Evolutionary conservation across 2,113 vertebrate species (phyloP).

Genomic region (Narcine bancroftii): DNA sequence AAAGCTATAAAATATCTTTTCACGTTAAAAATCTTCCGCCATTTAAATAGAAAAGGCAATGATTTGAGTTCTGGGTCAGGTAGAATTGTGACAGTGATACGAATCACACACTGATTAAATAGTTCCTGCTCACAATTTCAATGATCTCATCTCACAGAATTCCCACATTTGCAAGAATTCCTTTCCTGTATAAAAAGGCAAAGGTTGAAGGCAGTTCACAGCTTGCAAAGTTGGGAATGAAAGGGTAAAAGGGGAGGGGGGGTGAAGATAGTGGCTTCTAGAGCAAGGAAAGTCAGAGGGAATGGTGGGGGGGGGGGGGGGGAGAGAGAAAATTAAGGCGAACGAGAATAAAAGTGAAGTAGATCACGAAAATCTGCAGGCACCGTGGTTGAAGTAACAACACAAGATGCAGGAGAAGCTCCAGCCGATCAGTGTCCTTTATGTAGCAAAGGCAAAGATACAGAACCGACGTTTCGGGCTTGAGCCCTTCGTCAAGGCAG

Average conservation of each 20-base stretch:
- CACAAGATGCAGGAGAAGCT: too few species aligned
- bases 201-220: neutral
- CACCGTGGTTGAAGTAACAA: too few species aligned
- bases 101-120: neutral
- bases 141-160: slow-evolving; percentile 1
- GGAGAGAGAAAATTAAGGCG: neutral
- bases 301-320: neutral
- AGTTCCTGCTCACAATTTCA: neutral
- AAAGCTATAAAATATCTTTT: neutral
- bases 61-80: slow-evolving; percentile 1
- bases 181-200: neutral
- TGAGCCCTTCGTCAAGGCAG: too few species aligned
- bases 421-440: too few species aligned
- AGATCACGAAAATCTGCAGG: too few species aligned
- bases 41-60: neutral
- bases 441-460: too few species aligned
- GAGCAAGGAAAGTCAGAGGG: neutral
- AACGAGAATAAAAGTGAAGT: too few species aligned
- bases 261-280: too few species aligned
- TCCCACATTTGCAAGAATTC: neutral
- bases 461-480: too few species aligned
- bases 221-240: neutral
- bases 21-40: neutral
- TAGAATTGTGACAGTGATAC: neutral
- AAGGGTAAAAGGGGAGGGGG: neutral